Base-by-base conservation (phyloP, 2,113 vertebrate species). In the Lynx canadensis region DNA sequence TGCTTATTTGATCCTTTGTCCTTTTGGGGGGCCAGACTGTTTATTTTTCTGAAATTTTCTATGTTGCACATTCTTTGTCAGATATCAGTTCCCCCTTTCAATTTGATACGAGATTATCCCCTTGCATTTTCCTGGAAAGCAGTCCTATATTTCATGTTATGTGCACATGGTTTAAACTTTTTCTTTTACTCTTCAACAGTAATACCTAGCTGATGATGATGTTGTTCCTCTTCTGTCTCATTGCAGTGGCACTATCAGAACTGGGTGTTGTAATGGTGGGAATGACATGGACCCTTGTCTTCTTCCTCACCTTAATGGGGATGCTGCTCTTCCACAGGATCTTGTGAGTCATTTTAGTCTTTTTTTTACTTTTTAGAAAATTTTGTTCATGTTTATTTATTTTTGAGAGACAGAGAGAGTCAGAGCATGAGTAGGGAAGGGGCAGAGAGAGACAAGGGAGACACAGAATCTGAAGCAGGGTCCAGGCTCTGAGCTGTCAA, bases 91-190 rank as follows among this genome's bases (percentile, higher is more conserved):
- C 45, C 31, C 41, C 45, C 25, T 83, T 93, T 97, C 89, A 86
- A 93, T 50, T 81, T 76, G 57, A 52, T 57, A 55, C 27, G 50
- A 63, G 19, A 52, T 69, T 50, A 82, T 93, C 63, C 5, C 60
- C n/a, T 84, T 89, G n/a, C 52, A 94, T 97, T 96, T 97, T 94
- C 68, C 87, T 52, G 21, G 69, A 89, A 96, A n/a, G 27, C 3
- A 71, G 41, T 78, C 57, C 41, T 79, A 2, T 50, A 89, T 76
- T 96, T 83, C n/a, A 63, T 76, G 25, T 81, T 25, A 50, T 31
- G 23, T 91, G 29, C 31, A 84, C 18, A 66, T 81, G 66, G 4
- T 86, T 81, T 33, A 15, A 55, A 52, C 14, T 21, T 68, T 73
- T 50, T 73, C 76, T 87, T 65, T 21, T 82, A 11, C 38, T 87